phyloP scores from a whole-genome alignment of 2,888 invertebrate genomes.

The Dendrolimus houi region DNA sequence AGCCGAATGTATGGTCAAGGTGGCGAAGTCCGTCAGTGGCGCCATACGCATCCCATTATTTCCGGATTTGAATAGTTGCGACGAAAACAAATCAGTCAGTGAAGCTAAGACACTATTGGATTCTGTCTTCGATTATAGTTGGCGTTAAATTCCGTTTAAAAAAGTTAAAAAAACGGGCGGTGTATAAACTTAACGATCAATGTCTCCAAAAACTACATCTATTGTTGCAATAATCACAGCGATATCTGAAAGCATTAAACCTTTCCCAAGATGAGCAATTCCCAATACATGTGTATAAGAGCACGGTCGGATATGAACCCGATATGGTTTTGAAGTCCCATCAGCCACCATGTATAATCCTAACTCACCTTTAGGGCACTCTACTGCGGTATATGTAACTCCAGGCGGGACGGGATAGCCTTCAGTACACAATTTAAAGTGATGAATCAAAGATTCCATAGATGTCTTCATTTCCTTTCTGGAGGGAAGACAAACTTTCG shows the following conservation, averaged over 20 bases:
- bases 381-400: slow-evolving; percentile 85
- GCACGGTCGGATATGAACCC: slow-evolving; percentile 77
- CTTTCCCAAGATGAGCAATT: slow-evolving; percentile 77
- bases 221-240: slow-evolving; percentile 84
- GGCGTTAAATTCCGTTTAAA: no score
- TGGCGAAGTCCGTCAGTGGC: no score
- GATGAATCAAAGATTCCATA: slow-evolving; percentile 93
- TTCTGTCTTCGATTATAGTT: no score
- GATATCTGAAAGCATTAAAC: slow-evolving; percentile 86
- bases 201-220: slow-evolving; percentile 79
- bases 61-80: no score
- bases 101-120: no score
- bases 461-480: slow-evolving; percentile 89
- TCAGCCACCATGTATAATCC: slow-evolving; percentile 92
- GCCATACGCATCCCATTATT: no score
- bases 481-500: slow-evolving; percentile 84
- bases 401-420: slow-evolving; percentile 92
- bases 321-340: slow-evolving; percentile 85
- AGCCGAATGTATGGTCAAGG: no score
- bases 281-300: slow-evolving; percentile 79
- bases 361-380: slow-evolving; percentile 92
- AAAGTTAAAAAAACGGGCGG: no score
- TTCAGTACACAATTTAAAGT: slow-evolving; percentile 90
- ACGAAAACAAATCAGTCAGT: no score
- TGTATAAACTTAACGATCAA: slow-evolving; percentile 61